A percentile compares a stretch with the other conserved stretches of the same genome.
Evolutionary conservation across 2,888 invertebrate species (phyloP).

Genomic region (Chymomyza fuscimana): DNA sequence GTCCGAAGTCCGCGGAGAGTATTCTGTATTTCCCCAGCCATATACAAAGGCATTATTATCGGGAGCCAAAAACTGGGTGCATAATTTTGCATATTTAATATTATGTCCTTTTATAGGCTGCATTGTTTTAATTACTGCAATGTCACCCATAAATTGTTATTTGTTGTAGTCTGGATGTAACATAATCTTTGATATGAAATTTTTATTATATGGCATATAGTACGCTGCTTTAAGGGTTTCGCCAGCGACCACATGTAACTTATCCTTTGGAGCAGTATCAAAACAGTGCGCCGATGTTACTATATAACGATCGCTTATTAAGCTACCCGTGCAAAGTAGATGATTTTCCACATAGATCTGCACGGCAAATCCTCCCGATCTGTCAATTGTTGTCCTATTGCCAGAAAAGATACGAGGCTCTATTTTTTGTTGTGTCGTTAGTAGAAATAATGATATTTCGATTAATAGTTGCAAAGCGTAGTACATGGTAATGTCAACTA

Average conservation of each 20-base stretch:
- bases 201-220: background rate
- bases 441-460: no score
- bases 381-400: background rate
- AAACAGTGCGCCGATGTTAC: constrained; percentile 51
- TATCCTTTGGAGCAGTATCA: background rate
- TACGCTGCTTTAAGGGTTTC: background rate
- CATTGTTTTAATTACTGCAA: constrained; percentile 34
- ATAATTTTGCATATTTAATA: constrained; percentile 29
- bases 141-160: constrained; percentile 33
- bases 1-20: accelerated
- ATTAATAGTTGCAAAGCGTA: background rate
- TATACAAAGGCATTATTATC: constrained; percentile 24
- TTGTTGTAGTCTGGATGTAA: constrained; percentile 30
- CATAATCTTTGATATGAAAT: constrained; percentile 13
- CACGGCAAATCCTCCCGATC: constrained; percentile 32
- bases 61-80: constrained; percentile 1
- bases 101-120: background rate
- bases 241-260: constrained; percentile 28
- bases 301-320: constrained; percentile 27
- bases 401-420: constrained; percentile 33
- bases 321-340: constrained; percentile 36
- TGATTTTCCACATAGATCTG: constrained; percentile 19
- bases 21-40: constrained; percentile 35
- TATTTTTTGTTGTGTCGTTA: background rate
- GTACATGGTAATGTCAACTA: background rate